These are phyloP conservation scores for Gymnosoma rotundatum DNA, from an alignment of 2,888 invertebrate species.

Conservation along the genomic window DNA sequence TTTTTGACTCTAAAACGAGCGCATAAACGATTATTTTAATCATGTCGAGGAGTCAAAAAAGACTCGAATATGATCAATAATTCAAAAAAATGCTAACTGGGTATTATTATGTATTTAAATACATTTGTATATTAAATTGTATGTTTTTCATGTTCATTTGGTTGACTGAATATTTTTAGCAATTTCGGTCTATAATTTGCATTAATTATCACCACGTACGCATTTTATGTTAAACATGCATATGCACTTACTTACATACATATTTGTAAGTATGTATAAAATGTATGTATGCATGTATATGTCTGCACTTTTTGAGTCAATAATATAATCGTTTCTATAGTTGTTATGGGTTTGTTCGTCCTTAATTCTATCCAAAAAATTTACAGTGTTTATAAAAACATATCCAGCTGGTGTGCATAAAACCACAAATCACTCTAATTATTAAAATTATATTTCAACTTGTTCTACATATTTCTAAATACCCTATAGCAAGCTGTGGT, in stretches of 20 bases:
- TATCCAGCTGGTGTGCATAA: not conserved
- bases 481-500: slow-evolving; percentile 26
- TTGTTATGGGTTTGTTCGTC: slow-evolving; percentile 39
- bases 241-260: not conserved
- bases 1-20: no score
- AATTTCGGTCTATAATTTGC: slow-evolving; percentile 62
- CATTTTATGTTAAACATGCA: slow-evolving; percentile 35
- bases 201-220: slow-evolving; percentile 65
- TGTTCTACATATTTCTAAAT: slow-evolving; percentile 45
- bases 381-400: not conserved
- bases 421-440: slow-evolving; percentile 54
- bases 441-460: slow-evolving; percentile 48
- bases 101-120: not conserved
- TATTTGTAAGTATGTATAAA: not conserved
- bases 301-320: slow-evolving; percentile 35
- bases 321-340: slow-evolving; percentile 40
- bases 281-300: not conserved
- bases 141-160: slow-evolving; percentile 60
- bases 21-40: no score
- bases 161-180: slow-evolving; percentile 56
- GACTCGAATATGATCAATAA: no score
- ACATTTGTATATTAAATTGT: not conserved
- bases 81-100: no score
- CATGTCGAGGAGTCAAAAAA: no score
- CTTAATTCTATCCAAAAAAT: slow-evolving; percentile 23